These are phyloP conservation scores for Melinopterus prodromus DNA, from an alignment of 2,888 invertebrate species.

Conservation along the genomic window DNA sequence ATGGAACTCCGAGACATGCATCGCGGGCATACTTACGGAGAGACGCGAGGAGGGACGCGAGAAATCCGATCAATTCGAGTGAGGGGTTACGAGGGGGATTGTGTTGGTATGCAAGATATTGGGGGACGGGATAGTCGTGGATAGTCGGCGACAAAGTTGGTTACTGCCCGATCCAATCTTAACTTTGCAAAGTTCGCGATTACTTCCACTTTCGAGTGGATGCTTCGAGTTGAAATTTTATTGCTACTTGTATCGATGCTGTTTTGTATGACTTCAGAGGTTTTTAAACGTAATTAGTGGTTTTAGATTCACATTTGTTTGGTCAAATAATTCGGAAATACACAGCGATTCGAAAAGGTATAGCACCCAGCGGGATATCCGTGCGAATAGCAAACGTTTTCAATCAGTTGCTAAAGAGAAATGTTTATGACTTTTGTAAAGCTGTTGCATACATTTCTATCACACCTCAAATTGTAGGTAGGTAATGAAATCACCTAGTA, in stretches of 20 bases:
- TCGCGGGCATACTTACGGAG: background rate
- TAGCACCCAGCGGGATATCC: too few relatives aligned
- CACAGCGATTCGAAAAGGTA: too few relatives aligned
- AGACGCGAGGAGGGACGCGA: background rate
- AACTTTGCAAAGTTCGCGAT: background rate
- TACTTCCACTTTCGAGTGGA: background rate
- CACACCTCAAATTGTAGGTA: too few relatives aligned
- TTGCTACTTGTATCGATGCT: background rate
- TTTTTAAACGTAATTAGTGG: too few relatives aligned
- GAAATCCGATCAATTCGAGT: background rate
- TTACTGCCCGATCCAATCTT: constrained; percentile 4
- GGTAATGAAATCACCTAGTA: too few relatives aligned
- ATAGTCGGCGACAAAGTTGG: background rate
- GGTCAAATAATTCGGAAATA: too few relatives aligned
- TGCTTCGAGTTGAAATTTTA: background rate
- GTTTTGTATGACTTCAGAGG: too few relatives aligned
- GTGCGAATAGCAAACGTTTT: too few relatives aligned
- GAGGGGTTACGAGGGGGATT: background rate
- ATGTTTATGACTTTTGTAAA: too few relatives aligned
- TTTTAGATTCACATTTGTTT: too few relatives aligned
- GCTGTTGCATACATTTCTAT: too few relatives aligned
- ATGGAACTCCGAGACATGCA: background rate
- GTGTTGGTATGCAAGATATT: background rate
- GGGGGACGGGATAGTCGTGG: background rate
- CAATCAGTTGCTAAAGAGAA: too few relatives aligned